phyloP scores from a whole-genome alignment of 37 sponge, comb jelly and placozoan genomes.

The Halichondria panicea region DNA sequence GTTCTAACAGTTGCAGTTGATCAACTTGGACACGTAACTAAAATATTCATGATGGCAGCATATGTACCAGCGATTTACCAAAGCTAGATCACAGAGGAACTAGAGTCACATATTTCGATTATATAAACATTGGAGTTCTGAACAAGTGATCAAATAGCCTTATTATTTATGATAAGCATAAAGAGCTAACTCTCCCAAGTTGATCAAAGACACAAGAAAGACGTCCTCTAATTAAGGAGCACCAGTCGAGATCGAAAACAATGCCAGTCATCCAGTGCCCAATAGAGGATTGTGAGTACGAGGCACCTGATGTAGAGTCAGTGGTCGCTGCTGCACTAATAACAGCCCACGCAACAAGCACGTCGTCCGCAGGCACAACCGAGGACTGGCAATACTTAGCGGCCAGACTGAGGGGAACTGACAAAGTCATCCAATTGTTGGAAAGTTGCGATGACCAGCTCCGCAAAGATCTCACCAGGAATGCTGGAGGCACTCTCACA shows the following conservation, averaged over 20 bases:
- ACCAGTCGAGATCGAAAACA: too few species aligned
- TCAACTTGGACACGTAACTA: too few species aligned
- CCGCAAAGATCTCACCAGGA: constrained; percentile 45
- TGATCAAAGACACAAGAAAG: too few species aligned
- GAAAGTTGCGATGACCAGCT: constrained; percentile 45
- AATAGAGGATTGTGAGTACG: constrained; percentile 34
- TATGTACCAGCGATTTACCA: too few species aligned
- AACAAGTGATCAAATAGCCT: too few species aligned
- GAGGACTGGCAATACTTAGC: constrained; percentile 46
- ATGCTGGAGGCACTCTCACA: constrained; percentile 38
- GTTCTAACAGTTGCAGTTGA: too few species aligned
- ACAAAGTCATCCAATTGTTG: constrained; percentile 32
- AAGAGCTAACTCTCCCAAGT: too few species aligned
- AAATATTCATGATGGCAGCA: too few species aligned
- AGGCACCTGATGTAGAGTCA: constrained; percentile 17
- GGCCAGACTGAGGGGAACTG: constrained; percentile 11
- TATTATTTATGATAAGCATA: too few species aligned
- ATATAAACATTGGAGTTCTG: too few species aligned
- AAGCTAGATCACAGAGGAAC: too few species aligned
- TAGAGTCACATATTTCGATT: too few species aligned
- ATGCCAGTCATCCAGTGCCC: constrained; percentile 34
- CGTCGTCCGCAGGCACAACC: constrained; percentile 38
- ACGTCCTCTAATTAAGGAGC: constrained; percentile 25
- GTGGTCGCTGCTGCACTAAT: constrained; percentile 48
- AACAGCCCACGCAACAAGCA: constrained; percentile 34